Percentiles rank a stretch among this genome's conserved stretches.
Evolutionary conservation across 2,113 vertebrate genomes (phyloP).

Genomic region (Campylomormyrus numenius): DNA sequence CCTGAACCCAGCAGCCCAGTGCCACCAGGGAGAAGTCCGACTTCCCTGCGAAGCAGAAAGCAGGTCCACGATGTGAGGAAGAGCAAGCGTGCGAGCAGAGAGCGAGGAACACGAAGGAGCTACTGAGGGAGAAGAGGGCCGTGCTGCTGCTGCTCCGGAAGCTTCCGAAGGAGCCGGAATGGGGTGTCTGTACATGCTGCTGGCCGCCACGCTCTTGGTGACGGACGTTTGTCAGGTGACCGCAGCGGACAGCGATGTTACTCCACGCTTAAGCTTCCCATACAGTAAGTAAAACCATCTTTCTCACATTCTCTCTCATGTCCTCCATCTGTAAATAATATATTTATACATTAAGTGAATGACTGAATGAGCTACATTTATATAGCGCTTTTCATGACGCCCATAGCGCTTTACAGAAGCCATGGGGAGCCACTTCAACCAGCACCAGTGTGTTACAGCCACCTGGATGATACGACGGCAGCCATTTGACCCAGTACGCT

Average conservation of each 20-base stretch:
- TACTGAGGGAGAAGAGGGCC: constrained; percentile 21
- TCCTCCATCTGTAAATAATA: neutral
- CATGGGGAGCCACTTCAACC: neutral
- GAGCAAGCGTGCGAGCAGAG: constrained; percentile 12
- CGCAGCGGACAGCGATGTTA: constrained; percentile 53
- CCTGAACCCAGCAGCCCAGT: constrained; percentile 30
- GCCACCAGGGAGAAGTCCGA: constrained; percentile 16
- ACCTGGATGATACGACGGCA: neutral
- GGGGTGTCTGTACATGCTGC: constrained; percentile 39
- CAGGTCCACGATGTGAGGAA: constrained; percentile 29
- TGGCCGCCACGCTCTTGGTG: constrained; percentile 38
- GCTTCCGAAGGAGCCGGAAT: constrained; percentile 39
- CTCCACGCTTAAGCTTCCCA: constrained; percentile 62
- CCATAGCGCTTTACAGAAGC: too few relatives aligned
- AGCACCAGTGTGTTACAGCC: neutral
- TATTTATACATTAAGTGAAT: neutral
- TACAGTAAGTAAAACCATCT: constrained; percentile 55
- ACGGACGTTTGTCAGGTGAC: constrained; percentile 34
- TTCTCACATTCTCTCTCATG: neutral
- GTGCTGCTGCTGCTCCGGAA: constrained; percentile 40
- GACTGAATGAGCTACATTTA: neutral
- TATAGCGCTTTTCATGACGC: neutral
- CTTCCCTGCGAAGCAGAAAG: constrained; percentile 15
- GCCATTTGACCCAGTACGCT: neutral
- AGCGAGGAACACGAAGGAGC: constrained; percentile 21